Conservation (phyloP, 2,888 invertebrate genomes). For the Diaprepes abbreviatus region DNA sequence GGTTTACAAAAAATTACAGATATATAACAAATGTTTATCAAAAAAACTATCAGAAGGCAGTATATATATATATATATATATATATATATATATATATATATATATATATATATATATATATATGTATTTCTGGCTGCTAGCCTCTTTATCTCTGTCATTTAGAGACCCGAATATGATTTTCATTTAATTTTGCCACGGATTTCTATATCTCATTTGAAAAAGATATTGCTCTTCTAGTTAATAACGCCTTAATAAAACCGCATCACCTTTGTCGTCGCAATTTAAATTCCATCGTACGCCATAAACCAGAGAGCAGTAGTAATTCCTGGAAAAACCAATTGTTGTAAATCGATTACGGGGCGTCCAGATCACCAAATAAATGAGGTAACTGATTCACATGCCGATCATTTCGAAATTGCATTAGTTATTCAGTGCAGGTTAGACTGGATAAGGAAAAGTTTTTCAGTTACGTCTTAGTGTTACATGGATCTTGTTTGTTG, state of each 20-base stretch:
- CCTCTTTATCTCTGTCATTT: too few relatives aligned
- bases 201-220: too few relatives aligned
- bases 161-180: too few relatives aligned
- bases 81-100: too few relatives aligned
- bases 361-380: constrained; percentile 43
- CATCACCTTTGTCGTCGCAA: background rate
- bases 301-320: background rate
- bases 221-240: too few relatives aligned
- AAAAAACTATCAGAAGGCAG: too few relatives aligned
- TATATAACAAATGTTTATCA: too few relatives aligned
- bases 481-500: constrained; percentile 47
- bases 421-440: constrained; percentile 47
- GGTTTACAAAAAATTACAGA: too few relatives aligned
- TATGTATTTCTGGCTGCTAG: too few relatives aligned
- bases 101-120: background rate
- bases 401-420: constrained; percentile 44
- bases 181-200: too few relatives aligned
- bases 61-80: too few relatives aligned
- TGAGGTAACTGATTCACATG: constrained; percentile 44
- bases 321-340: constrained; percentile 18
- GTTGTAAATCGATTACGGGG: constrained; percentile 36
- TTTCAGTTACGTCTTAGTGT: constrained; percentile 47
- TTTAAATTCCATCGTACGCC: background rate
- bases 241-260: too few relatives aligned
- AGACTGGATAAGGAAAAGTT: constrained; percentile 48